Base-by-base conservation (phyloP, 2,113 vertebrate genomes). In the Sapayoa aenigma region DNA sequence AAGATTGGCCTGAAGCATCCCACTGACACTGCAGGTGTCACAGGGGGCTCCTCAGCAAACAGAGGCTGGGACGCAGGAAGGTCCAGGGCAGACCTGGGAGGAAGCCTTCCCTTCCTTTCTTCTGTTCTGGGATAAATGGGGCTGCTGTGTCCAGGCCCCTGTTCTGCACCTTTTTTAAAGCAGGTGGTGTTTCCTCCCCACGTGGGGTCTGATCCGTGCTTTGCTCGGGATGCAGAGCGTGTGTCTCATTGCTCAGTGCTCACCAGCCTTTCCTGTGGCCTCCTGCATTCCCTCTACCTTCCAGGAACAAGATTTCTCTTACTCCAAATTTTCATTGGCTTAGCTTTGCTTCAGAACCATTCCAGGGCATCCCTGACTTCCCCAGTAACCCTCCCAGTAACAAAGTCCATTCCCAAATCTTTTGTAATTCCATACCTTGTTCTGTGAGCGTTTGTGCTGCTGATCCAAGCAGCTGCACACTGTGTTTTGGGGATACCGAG, bases 191-290 rank as follows among this genome's bases (percentile, higher is more conserved):
- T 80, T 35, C 25, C 0, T 2, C 33, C 58, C 27, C 1, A 3
- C 3, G 1, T 2, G 7, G 65, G 20, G 11, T 44, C 37, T 0
- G 1, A 14, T 2, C 19, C 4, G 7, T 3, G 1, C 65, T 59
- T 15, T 49, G 20, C 44, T 74, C 0, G 0, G 62, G 15, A 16
- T 0, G 0, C 2, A 16, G 46, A 30, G 22, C 14, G 22, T 74
- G 25, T 63, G 33, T 60, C 27, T 47, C 39, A 4, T 24, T 65
- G 62, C 50, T 3, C 21, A 8, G 8, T 22, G 41, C 50, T 68
- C 39, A 25, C 47, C 19, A 5, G 3, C 14, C 58, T 58, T 79
- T 31, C 11, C 53, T 59, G 10, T 25, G 11, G 31, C 12, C 52
- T 37, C 41, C 56, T 71, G 55, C 62, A 52, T 56, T 44, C 15